These are phyloP conservation scores for Aphelocoma coerulescens DNA, from an alignment of 2,113 vertebrate genomes.

Conservation along the genomic window DNA sequence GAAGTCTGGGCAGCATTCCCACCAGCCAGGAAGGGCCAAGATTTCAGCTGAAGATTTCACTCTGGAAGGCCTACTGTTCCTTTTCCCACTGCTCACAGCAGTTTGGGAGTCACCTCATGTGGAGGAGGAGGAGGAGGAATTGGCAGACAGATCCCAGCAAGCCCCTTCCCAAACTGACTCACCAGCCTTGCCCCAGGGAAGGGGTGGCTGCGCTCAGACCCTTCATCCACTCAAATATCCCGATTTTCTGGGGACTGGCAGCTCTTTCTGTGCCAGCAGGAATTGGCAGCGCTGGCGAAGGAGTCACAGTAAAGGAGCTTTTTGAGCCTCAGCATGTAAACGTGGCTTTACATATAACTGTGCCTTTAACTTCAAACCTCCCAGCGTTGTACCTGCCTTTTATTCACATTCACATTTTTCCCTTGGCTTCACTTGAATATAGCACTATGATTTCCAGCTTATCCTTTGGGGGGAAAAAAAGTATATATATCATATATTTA, in stretches of 20 bases:
- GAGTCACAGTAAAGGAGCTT: background rate
- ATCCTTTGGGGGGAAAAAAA: background rate
- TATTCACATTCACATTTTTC: background rate
- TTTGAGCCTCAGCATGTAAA: background rate
- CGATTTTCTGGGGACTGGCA: background rate
- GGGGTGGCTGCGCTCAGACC: background rate
- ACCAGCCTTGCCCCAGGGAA: background rate
- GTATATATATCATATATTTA: background rate
- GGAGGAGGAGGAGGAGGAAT: background rate
- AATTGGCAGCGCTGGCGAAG: accelerated
- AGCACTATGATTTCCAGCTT: constrained; percentile 5
- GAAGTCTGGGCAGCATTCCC: constrained; percentile 7
- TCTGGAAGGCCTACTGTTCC: background rate
- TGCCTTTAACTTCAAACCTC: background rate
- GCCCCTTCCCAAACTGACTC: background rate
- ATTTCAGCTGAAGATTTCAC: background rate
- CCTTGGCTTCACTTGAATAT: background rate
- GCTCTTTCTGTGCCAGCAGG: accelerated
- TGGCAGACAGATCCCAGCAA: background rate
- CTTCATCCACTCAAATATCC: background rate
- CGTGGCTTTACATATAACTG: background rate
- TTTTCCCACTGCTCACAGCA: background rate
- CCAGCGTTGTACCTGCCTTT: background rate
- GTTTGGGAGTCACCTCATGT: background rate
- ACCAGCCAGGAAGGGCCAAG: background rate